Evolutionary conservation across 2,888 invertebrate species (phyloP), one percentile per base, ranked within the genome.

Genomic region (Notodonta ziczac): DNA sequence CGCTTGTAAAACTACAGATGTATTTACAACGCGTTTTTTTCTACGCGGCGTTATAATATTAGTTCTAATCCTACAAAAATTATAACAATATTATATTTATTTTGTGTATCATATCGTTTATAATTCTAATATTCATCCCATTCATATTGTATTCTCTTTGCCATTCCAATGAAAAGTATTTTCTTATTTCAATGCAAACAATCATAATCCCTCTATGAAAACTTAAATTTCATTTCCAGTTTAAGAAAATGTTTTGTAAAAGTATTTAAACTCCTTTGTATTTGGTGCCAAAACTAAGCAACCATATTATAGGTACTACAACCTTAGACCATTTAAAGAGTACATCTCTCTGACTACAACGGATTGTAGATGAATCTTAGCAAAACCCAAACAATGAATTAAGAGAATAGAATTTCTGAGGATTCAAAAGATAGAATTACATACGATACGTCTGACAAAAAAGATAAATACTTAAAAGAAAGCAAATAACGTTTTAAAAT

Each of bases 401-500:
- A 24, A 24, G 24, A 24, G 24, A 24, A 24, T 2, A 24, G 1
- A 16, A 50, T 50, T 50, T 10, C 12, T 0, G 9, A 42, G 10
- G 13, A 51, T 24, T 24, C 12, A 24, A 24, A 24, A 1, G 9
- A 32, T 35, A 39, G 14, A 35, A 64, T 57, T 16, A 53, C 63
- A 52, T 55, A 52, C 61, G 63, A 67, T 60, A 62, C 52, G 48
- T 46, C 62, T 55, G 64, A 71, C 2, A 56, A 8, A 54, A 62
- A 68, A 65, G 52, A 74, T 74, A 74, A 74, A 74, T 74, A 74
- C 62, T 67, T 72, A 53, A 69, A 58, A 51, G 56, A 61, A 58
- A 53, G 35, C 16, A 35, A 39, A 35, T 42, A 55, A 39, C 40
- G 51, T 24, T 53, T 52, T 24, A 46, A 24, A 40, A 51, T 50